A percentile compares a stretch with the other conserved stretches of the same genome.
Conservation (phyloP, 2,888 invertebrate species). For the Ceriagrion tenellum region DNA sequence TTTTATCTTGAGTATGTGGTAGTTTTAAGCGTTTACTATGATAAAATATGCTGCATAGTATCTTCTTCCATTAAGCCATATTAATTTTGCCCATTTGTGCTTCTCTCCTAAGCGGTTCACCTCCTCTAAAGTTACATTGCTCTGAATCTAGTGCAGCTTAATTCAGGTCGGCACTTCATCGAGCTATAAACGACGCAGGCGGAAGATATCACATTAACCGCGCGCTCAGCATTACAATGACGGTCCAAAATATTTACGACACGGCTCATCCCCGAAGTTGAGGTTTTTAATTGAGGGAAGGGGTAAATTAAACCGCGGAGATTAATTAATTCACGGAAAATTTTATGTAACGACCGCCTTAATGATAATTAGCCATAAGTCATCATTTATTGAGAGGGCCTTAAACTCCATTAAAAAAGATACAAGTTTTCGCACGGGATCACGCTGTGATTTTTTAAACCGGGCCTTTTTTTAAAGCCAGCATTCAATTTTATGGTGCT, state of each 20-base stretch:
- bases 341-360: not conserved
- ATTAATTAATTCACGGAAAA: not conserved
- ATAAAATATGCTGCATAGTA: too few species aligned
- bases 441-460: not conserved
- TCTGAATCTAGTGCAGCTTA: not conserved
- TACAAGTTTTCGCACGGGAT: not conserved
- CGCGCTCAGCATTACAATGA: not conserved
- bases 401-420: slow-evolving; percentile 5
- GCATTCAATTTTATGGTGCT: not conserved
- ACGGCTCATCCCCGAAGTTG: not conserved
- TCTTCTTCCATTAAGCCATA: too few species aligned
- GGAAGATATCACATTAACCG: not conserved
- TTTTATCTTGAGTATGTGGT: too few species aligned
- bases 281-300: not conserved
- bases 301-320: not conserved
- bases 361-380: slow-evolving; percentile 22
- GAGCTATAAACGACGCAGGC: not conserved
- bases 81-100: not conserved
- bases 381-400: slow-evolving; percentile 8
- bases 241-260: not conserved
- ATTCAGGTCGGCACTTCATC: not conserved
- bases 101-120: too few species aligned
- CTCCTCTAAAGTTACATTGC: too few species aligned
- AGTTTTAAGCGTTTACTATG: too few species aligned
- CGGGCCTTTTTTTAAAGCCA: not conserved